Conservation (phyloP, 2,888 invertebrate species). For the Lomographa bimaculata region DNA sequence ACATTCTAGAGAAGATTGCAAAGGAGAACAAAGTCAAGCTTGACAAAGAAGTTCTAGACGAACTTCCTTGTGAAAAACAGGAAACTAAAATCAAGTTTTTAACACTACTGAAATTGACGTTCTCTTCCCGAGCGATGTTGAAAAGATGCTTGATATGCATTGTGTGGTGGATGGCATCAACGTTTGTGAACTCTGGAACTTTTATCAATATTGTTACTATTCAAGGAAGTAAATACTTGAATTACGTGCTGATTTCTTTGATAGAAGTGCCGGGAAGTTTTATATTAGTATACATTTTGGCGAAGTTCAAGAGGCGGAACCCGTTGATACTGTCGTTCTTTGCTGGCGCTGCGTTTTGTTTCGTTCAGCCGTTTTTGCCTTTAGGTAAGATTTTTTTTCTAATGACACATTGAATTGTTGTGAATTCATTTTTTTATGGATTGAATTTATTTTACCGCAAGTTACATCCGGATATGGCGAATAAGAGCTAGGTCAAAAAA, state of each 20-base stretch:
- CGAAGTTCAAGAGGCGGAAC: conserved; percentile 78
- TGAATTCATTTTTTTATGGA: background rate
- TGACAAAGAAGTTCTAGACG: conserved; percentile 48
- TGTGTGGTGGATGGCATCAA: conserved; percentile 84
- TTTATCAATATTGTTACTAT: conserved; percentile 89
- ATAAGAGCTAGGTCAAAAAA: no score
- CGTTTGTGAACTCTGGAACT: conserved; percentile 90
- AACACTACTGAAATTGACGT: conserved; percentile 52
- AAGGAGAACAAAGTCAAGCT: conserved; percentile 59
- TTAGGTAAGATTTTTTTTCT: conserved; percentile 74
- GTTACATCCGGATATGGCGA: no score
- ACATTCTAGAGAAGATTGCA: conserved; percentile 85
- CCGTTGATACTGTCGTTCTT: conserved; percentile 81
- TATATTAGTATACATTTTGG: conserved; percentile 80
- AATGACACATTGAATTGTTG: no score
- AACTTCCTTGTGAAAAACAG: conserved; percentile 35
- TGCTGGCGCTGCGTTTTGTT: conserved; percentile 81
- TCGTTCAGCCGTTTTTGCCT: conserved; percentile 84
- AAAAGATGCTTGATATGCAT: conserved; percentile 62
- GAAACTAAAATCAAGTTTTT: conserved; percentile 42
- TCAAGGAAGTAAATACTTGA: conserved; percentile 89
- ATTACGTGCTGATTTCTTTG: conserved; percentile 85
- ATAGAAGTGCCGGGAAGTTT: conserved; percentile 84
- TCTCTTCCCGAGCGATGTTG: conserved; percentile 53
- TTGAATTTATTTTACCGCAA: conserved; percentile 51